These are phyloP conservation scores for Agrochola lota DNA, from an alignment of 2,888 invertebrate genomes.

Conservation along the genomic window DNA sequence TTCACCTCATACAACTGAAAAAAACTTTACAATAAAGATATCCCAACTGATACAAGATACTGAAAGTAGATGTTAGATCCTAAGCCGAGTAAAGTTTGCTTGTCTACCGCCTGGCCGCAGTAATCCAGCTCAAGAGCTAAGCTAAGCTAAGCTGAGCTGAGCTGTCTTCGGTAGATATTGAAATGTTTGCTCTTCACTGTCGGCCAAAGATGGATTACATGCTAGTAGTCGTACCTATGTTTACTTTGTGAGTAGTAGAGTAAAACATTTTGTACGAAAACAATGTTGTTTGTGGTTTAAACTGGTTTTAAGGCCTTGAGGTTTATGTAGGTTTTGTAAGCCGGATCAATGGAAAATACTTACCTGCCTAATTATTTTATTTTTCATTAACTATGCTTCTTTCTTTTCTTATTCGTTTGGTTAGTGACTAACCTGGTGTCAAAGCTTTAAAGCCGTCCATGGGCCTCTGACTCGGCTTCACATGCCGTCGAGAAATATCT, in stretches of 20 bases:
- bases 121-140: slow-evolving; percentile 61
- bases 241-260: slow-evolving; percentile 45
- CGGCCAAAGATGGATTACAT: slow-evolving; percentile 62
- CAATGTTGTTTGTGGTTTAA: slow-evolving; percentile 34
- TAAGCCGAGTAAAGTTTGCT: slow-evolving; percentile 58
- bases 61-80: slow-evolving; percentile 48
- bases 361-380: too few species aligned
- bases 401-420: too few species aligned
- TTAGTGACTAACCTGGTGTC: too few species aligned
- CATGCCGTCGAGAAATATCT: too few species aligned
- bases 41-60: slow-evolving; percentile 2
- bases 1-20: too few species aligned
- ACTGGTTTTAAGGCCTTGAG: slow-evolving; percentile 8
- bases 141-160: slow-evolving; percentile 49
- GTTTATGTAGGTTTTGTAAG: neutral
- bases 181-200: slow-evolving; percentile 62
- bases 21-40: neutral
- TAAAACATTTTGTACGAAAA: slow-evolving; percentile 41
- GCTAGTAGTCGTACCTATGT: slow-evolving; percentile 29
- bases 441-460: too few species aligned
- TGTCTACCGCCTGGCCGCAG: slow-evolving; percentile 25
- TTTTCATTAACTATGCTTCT: too few species aligned
- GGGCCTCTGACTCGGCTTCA: too few species aligned
- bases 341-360: neutral
- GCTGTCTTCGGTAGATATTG: slow-evolving; percentile 57